A percentile compares a stretch with the other conserved stretches of the same genome.
These are phyloP conservation scores for Ammodytes marinus DNA, from an alignment of 2,113 vertebrate genomes.

Conservation along the genomic window DNA sequence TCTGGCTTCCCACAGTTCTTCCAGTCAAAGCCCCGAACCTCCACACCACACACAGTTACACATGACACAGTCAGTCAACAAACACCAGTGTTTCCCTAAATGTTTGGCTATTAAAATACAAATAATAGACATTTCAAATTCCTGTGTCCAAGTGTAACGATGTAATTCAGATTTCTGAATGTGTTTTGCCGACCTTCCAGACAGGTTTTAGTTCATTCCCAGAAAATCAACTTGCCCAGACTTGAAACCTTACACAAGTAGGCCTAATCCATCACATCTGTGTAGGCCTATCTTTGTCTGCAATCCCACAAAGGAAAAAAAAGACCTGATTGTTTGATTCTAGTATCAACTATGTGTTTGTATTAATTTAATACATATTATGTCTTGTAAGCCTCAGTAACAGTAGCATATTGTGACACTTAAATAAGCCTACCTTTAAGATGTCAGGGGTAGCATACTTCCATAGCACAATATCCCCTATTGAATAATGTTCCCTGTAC, in stretches of 20 bases:
- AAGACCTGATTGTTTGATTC: neutral
- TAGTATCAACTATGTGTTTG: too few species aligned
- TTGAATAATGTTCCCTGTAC: too few species aligned
- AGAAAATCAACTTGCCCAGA: neutral
- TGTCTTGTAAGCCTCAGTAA: too few species aligned
- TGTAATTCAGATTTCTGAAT: too few species aligned
- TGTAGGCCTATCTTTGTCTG: neutral
- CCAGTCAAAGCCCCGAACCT: constrained; percentile 81
- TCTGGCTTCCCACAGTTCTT: constrained; percentile 80
- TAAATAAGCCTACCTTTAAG: too few species aligned
- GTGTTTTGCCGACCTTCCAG: neutral
- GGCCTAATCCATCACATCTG: neutral
- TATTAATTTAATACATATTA: too few species aligned
- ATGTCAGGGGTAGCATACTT: too few species aligned
- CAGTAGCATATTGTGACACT: too few species aligned
- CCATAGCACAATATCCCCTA: too few species aligned
- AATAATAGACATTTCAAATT: neutral
- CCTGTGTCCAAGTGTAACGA: neutral
- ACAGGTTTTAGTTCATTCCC: neutral
- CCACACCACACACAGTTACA: neutral
- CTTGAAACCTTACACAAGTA: neutral
- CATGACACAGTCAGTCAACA: neutral
- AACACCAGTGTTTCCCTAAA: neutral
- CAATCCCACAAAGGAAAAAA: neutral
- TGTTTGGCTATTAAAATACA: neutral